phyloP scores from a whole-genome alignment of 2,888 invertebrate species.

The Macrosoma leucophasiata region DNA sequence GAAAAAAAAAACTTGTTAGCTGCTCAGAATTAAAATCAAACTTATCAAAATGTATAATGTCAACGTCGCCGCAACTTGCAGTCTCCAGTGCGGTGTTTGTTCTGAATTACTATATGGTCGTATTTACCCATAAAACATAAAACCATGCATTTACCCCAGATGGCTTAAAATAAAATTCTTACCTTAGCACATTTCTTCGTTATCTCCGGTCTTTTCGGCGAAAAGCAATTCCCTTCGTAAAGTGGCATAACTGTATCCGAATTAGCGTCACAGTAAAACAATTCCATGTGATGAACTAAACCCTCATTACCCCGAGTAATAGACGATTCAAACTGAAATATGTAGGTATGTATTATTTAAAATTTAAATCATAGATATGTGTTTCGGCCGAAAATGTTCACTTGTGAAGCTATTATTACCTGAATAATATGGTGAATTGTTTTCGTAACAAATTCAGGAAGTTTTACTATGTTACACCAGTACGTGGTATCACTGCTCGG shows the following conservation, averaged over 20 bases:
- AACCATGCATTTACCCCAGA: background rate
- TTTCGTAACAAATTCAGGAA: conserved; percentile 80
- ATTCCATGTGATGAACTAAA: conserved; percentile 98
- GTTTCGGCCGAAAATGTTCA: too few species aligned
- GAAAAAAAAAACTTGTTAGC: too few species aligned
- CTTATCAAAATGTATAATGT: too few species aligned
- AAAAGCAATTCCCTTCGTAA: conserved; percentile 91
- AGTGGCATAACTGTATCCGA: conserved; percentile 79
- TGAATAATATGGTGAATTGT: conserved; percentile 88
- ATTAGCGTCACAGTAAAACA: conserved; percentile 93
- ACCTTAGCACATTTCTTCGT: conserved; percentile 84
- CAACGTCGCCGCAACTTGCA: too few species aligned
- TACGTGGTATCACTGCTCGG: conserved; percentile 95
- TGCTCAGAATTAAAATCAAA: too few species aligned
- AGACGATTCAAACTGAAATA: conserved; percentile 85
- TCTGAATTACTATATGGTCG: too few species aligned
- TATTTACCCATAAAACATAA: background rate
- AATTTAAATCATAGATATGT: too few species aligned
- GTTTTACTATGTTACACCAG: conserved; percentile 92
- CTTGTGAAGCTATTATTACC: too few species aligned
- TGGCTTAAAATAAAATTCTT: conserved; percentile 14
- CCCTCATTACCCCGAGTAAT: conserved; percentile 88
- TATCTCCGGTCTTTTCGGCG: conserved; percentile 80
- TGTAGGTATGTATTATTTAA: conserved; percentile 6
- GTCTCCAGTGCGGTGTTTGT: too few species aligned